Base-by-base conservation (phyloP, 2,797 vertebrate species). In the Graptemys geographica region DNA sequence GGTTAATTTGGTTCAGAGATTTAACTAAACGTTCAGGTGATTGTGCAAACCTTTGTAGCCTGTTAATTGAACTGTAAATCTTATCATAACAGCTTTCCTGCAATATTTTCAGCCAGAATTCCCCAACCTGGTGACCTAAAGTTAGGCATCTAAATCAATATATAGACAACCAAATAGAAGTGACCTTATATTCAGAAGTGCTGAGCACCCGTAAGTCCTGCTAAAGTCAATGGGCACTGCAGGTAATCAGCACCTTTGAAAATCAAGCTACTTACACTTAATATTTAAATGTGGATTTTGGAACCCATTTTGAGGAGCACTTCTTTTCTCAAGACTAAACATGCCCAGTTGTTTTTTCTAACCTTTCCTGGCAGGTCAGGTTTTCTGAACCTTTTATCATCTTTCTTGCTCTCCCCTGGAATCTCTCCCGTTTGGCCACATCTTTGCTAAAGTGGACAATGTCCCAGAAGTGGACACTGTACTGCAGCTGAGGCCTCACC, bases 1-100 rank as follows among this genome's bases (percentile, higher is more conserved):
- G 93, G 79, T 90, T 95, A 93, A 96, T 98, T 98, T 90, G 96
- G 90, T 86, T 96, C 74, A 84, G 81, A 74, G 47, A 31, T 78
- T 31, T 37, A 88, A 96, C 83, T 72, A 92, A 87, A 96, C 86
- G 81, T 92, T 95, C 52, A 83, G 90, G 33, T 82, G 55, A 92
- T 93, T 79, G 79, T 56, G 16, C 55, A 94, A 96, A 96, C 44
- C 62, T 94, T 82, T 83, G 81, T 76, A 65, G 79, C 57, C 93
- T 78, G 18, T 62, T 81, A 86, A 80, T 89, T 0, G 0, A 81
- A 88, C 62, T 83, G 81, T 62, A 81, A 78, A 37, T 79, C 56
- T 2, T 72, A 11, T 1, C 33, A 13, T 18, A 78, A 94, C 55
- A 90, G 83, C 57, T 83, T 81, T 76, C 82, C 44, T 88, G 87